phyloP scores from a whole-genome alignment of 2,113 vertebrate species.

The Chauna torquata region DNA sequence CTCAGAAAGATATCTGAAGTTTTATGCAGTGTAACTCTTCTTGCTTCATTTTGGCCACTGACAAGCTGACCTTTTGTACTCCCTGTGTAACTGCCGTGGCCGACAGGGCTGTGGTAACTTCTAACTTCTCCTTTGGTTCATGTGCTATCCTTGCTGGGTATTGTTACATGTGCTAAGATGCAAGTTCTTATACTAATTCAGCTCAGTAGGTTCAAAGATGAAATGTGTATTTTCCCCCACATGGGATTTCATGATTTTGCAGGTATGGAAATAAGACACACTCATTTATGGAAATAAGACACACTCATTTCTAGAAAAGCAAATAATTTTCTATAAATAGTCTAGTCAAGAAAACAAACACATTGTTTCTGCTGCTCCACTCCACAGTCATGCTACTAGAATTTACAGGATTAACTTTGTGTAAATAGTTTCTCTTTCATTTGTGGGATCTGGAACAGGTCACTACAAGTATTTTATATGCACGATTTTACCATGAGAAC shows the following conservation, averaged over 20 bases:
- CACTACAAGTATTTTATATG: slow-evolving; percentile 13
- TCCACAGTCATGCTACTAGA: neutral
- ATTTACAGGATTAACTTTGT: slow-evolving; percentile 30
- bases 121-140: neutral
- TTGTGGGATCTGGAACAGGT: slow-evolving; percentile 39
- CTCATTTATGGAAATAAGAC: neutral
- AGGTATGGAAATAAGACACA: neutral
- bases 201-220: neutral
- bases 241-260: neutral
- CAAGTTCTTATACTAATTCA: neutral
- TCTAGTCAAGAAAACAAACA: slow-evolving; percentile 14
- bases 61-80: neutral
- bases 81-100: neutral
- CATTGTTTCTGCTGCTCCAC: slow-evolving; percentile 1
- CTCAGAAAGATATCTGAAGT: neutral
- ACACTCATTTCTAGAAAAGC: neutral
- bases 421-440: slow-evolving; percentile 37
- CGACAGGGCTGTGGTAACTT: neutral
- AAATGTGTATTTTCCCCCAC: neutral
- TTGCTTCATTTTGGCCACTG: neutral
- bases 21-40: neutral
- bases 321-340: slow-evolving; percentile 30
- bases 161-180: neutral
- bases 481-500: neutral
- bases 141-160: neutral